Conservation (phyloP, 2,797 vertebrate genomes). For the Lepus oiostolus region DNA sequence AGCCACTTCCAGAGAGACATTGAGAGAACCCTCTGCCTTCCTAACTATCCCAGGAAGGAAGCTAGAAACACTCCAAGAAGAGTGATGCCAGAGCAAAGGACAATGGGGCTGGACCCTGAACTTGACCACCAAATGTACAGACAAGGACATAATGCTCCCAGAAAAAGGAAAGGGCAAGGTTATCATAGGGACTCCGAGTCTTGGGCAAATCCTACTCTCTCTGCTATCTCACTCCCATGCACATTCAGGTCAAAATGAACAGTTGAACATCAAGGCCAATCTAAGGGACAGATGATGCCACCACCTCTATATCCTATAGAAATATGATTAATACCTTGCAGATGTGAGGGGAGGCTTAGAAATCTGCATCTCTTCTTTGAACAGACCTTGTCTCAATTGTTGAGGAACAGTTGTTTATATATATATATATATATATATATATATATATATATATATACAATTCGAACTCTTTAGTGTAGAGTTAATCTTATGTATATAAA, state of each 20-base stretch:
- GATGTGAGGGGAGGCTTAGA: neutral
- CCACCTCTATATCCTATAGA: neutral
- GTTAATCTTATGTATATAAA: too few species aligned
- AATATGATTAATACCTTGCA: neutral
- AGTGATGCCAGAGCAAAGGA: neutral
- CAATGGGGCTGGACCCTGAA: neutral
- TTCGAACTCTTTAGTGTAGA: too few species aligned
- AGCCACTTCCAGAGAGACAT: slow-evolving; percentile 12
- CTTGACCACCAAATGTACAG: neutral
- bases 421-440: too few species aligned
- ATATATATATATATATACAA: too few species aligned
- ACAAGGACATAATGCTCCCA: neutral
- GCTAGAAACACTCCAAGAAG: neutral
- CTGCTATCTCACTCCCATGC: neutral
- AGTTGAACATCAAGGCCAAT: neutral
- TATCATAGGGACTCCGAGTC: neutral
- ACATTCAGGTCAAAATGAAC: neutral
- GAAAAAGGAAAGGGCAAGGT: neutral
- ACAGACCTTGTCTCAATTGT: too few species aligned
- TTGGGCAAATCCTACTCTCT: neutral
- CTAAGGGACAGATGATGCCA: neutral
- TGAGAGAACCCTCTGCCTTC: neutral
- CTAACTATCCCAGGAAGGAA: slow-evolving; percentile 5
- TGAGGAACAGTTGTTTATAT: too few species aligned
- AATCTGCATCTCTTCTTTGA: neutral